Evolutionary conservation across 2,888 invertebrate species (phyloP), one percentile per base, ranked within the genome.

Genomic region (Aphodius sticticus): DNA sequence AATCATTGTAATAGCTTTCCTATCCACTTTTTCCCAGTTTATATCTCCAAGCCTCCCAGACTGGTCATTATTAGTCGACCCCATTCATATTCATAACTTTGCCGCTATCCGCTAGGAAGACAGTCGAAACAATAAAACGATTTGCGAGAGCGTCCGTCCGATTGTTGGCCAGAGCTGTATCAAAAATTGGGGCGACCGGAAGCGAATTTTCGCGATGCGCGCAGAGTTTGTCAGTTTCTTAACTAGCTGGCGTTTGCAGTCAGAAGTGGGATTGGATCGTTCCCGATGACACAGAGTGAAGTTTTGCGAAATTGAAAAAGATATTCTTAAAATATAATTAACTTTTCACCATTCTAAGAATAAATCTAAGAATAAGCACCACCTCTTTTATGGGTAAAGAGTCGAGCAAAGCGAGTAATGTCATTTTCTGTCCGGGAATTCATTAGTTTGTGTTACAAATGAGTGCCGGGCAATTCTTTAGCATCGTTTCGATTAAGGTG

Each of bases 71-170:
- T 53, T 53, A 53, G 2, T 53, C 53, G 53, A 53, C 53, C 53
- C 53, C 53, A 53, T 53, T 53, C 53, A 53, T 53, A 53, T 53
- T 53, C 53, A 53, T 53, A 53, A 53, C 53, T 53, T 53, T 53
- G 53, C 53, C 12, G 26, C 12, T 53, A 53, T 53, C 53, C 53
- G 9, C 53, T 26, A 26, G 26, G 26, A 26, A 26, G 26, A 26
- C 26, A 26, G 26, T 12, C 53, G 53, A 53, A 53, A 53, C 53
- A 53, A 53, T 53, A 53, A 53, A 53, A 53, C 53, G 53, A 53
- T 53, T 53, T 5, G 53, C 9, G 53, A 12, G 12, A 9, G 9
- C 1, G 12, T 53, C 12, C 53, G 53, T 9, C 53, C 53, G 12
- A 53, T 12, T 53, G 26, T 26, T 26, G 26, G 26, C 26, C 26